Evolutionary conservation across 2,113 vertebrate species (phyloP), one percentile per base, ranked within the genome.

Genomic region (Elaphurus davidianus): DNA sequence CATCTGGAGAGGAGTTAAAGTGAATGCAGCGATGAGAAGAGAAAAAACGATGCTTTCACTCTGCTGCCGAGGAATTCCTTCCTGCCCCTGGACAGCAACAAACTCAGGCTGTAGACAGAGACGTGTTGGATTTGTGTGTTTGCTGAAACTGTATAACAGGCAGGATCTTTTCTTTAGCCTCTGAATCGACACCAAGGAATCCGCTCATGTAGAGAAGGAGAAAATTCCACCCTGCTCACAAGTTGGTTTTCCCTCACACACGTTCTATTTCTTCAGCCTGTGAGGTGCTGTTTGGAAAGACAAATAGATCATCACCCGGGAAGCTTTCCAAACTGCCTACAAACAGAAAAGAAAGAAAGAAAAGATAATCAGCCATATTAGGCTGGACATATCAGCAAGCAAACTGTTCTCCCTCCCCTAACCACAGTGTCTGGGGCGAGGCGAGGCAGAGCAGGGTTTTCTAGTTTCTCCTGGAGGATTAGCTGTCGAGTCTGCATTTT

Each of bases 1-100:
- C 78, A 92, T 97, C 96, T 97, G 97, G 93, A 97, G 14, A 50
- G 85, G 52, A 87, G 52, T 59, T 87, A 74, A 92, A 96, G 91
- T 36, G 90, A 43, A 27, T 55, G 3, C 76, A 96, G 45, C 1
- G n/a, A 60, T 0, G 17, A 67, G 91, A 47, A 90, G 17, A 54
- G 71, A 27, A 74, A 95, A 92, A 92, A 7, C 0, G 11, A 25
- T 3, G 40, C 12, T 54, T 67, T 36, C 23, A 19, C 6, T 96
- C 36, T 33, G 40, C 21, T 25, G 12, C 23, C 30, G 71, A 57
- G 28, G 88, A 78, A 97, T 81, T 33, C 55, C 67, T 15, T 84
- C 93, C 57, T 60, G 60, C 47, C 54, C 36, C 6, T 0, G 10
- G 83, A 55, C 25, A 71, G 87, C 59, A 64, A 62, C 87, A 30